Conservation (phyloP, 2,113 vertebrate genomes). For the Corythornis madagascariensis region DNA sequence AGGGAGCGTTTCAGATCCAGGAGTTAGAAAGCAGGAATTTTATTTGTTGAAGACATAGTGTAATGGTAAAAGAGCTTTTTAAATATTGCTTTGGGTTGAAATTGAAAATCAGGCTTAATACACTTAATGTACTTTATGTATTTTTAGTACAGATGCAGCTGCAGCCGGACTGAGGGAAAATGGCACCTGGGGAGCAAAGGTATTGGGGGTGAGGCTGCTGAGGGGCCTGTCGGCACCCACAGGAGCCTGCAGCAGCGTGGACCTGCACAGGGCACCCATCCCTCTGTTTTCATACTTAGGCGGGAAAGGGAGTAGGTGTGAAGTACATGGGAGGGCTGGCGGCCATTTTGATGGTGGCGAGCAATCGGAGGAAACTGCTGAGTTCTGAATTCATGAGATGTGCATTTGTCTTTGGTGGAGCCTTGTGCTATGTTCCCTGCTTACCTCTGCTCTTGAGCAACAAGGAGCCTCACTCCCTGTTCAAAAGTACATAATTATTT, state of each 20-base stretch:
- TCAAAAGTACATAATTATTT: not conserved
- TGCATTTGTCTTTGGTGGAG: not conserved
- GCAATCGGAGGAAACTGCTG: not conserved
- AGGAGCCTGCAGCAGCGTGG: not conserved
- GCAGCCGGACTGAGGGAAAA: not conserved
- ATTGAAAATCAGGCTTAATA: not conserved
- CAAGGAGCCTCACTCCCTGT: not conserved
- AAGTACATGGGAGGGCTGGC: not conserved
- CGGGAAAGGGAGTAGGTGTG: not conserved
- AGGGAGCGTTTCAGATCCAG: not conserved
- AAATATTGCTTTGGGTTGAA: not conserved
- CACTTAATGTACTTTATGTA: no score
- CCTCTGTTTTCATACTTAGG: accelerated
- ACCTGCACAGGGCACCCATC: not conserved
- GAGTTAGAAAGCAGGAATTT: not conserved
- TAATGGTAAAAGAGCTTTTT: not conserved
- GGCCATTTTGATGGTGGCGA: no score
- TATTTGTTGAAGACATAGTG: not conserved
- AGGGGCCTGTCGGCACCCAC: not conserved
- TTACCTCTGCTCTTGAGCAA: not conserved
- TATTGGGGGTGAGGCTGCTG: not conserved
- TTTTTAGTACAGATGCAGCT: no score
- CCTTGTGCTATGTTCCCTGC: accelerated
- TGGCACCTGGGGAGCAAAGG: accelerated
- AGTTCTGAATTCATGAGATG: not conserved